phyloP scores from a whole-genome alignment of 2,888 invertebrate genomes.

The Listrodromus nycthemerus region DNA sequence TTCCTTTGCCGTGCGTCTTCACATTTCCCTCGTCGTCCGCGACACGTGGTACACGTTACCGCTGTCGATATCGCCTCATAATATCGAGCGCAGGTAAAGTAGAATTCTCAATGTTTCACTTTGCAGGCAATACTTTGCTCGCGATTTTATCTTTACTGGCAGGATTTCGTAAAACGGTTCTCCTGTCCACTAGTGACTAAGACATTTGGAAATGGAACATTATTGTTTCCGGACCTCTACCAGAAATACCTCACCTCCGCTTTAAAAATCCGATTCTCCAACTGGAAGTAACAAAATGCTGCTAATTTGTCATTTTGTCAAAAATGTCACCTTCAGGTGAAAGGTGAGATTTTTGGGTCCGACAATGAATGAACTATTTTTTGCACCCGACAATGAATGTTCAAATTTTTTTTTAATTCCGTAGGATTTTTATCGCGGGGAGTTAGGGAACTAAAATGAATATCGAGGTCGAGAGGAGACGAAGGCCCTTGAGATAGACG shows the following conservation, averaged over 20 bases:
- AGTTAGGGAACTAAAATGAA: slow-evolving; percentile 15
- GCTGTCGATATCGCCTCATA: neutral
- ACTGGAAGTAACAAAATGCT: too few species aligned
- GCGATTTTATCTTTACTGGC: neutral
- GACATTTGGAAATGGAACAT: neutral
- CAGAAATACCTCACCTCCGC: neutral
- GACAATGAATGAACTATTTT: neutral
- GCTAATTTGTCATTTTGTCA: too few species aligned
- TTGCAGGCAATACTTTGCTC: neutral
- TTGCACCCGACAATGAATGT: neutral
- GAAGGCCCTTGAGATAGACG: neutral
- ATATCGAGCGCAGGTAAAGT: neutral
- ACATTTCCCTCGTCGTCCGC: neutral
- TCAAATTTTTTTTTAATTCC: neutral
- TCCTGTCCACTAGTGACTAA: neutral
- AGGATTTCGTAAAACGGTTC: too few species aligned
- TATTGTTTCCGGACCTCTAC: too few species aligned
- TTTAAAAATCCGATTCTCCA: too few species aligned
- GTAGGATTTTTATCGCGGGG: slow-evolving; percentile 12
- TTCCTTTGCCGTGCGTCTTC: slow-evolving; percentile 11
- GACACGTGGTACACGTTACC: neutral
- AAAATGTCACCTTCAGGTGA: too few species aligned
- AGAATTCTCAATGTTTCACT: neutral
- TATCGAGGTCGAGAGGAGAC: slow-evolving; percentile 57
- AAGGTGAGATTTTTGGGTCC: neutral